Evolutionary conservation across 92 coral and sea anemone species (phyloP).

Genomic region (Phymanthus crucifer): DNA sequence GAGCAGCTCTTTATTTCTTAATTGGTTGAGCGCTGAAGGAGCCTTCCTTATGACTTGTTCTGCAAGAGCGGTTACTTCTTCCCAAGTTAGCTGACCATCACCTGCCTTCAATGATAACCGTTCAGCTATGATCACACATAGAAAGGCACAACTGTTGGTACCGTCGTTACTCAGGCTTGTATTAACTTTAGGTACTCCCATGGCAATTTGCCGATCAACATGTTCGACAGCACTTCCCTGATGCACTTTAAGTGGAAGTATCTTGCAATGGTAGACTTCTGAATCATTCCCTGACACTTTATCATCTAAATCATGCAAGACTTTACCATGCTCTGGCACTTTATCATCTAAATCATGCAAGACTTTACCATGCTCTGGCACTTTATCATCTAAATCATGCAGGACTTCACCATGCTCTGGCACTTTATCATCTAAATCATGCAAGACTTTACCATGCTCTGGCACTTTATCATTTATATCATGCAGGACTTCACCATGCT

Average conservation of each 20-base stretch:
- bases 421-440: too few relatives aligned
- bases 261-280: neutral
- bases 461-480: too few relatives aligned
- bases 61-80: constrained; percentile 15
- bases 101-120: neutral
- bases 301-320: too few relatives aligned
- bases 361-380: too few relatives aligned
- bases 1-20: constrained; percentile 18
- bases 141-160: constrained; percentile 46
- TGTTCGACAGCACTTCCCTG: constrained; percentile 32
- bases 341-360: too few relatives aligned
- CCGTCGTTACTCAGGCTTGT: constrained; percentile 22
- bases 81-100: neutral
- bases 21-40: constrained; percentile 25
- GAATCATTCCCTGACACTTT: too few relatives aligned
- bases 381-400: too few relatives aligned
- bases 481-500: too few relatives aligned
- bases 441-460: too few relatives aligned
- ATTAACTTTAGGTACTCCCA: neutral
- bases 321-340: too few relatives aligned
- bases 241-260: constrained; percentile 18
- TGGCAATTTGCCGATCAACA: constrained; percentile 9
- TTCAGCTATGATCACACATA: constrained; percentile 28
- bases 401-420: too few relatives aligned
- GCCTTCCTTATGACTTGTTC: constrained; percentile 33